A percentile compares a stretch with the other conserved stretches of the same genome.
Conservation (phyloP, 1,140 invertebrate species). For the Apis mellifera region Amel_HAv3.1 CM009936.2:7942001-7942500, state of each 20-base stretch:
- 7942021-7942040: no score
- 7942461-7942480: background rate
- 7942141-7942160: slow-evolving; percentile 27
- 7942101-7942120: background rate
- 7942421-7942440: no score
- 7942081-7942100: background rate
- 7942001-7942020: no score
- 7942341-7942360: slow-evolving; percentile 26
- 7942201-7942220: slow-evolving; percentile 43
- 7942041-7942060: background rate
- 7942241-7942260: no score
- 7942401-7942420: slow-evolving; percentile 7
- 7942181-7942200: slow-evolving; percentile 25
- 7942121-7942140: background rate
- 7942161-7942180: slow-evolving; percentile 42
- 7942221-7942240: slow-evolving; percentile 14
- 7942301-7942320: slow-evolving; percentile 41
- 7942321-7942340: slow-evolving; percentile 34
- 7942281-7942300: slow-evolving; percentile 22
- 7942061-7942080: background rate
- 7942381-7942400: slow-evolving; percentile 28
- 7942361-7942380: background rate
- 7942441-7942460: slow-evolving; percentile 26
- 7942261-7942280: slow-evolving; percentile 21
- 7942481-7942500: background rate